phyloP scores from a whole-genome alignment of 2,888 invertebrate species.

The Hyposoter dolosus region DNA sequence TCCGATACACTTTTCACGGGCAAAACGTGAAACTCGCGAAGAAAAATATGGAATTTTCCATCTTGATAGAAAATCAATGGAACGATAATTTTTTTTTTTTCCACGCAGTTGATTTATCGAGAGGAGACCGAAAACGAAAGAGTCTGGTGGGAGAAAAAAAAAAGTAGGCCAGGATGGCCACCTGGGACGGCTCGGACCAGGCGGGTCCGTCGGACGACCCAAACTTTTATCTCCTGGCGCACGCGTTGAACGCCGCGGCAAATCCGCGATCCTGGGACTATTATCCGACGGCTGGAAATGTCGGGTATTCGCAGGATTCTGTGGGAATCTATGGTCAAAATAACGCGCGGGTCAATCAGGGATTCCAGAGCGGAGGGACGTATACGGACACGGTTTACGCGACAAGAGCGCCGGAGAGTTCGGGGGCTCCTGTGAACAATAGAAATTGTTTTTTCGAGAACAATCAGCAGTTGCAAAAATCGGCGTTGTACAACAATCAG shows the following conservation, averaged over 20 bases:
- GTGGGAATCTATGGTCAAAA: constrained; percentile 59
- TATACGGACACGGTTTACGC: constrained; percentile 50
- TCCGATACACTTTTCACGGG: background rate
- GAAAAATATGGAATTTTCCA: background rate
- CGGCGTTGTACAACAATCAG: constrained; percentile 46
- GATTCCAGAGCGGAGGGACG: constrained; percentile 48
- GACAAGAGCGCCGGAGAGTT: background rate
- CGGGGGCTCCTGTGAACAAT: background rate
- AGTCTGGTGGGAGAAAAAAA: constrained; percentile 24
- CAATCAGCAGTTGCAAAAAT: constrained; percentile 54
- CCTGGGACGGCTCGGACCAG: constrained; percentile 82
- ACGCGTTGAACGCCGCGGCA: constrained; percentile 69
- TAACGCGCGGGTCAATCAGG: constrained; percentile 56
- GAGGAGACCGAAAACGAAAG: background rate
- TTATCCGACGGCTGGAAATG: constrained; percentile 67
- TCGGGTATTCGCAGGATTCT: constrained; percentile 46
- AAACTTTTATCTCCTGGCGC: constrained; percentile 75
- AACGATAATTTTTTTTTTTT: constrained; percentile 12
- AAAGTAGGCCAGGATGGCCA: constrained; percentile 78
- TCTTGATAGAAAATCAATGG: background rate
- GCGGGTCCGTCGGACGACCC: constrained; percentile 77
- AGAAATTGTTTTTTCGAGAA: constrained; percentile 62
- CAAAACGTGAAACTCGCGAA: background rate
- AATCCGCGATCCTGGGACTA: constrained; percentile 74
- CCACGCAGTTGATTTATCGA: constrained; percentile 23